Percentiles rank a stretch among this genome's conserved stretches.
These are phyloP conservation scores for Tetrax tetrax DNA, from an alignment of 2,113 vertebrate species.

Conservation along the genomic window DNA sequence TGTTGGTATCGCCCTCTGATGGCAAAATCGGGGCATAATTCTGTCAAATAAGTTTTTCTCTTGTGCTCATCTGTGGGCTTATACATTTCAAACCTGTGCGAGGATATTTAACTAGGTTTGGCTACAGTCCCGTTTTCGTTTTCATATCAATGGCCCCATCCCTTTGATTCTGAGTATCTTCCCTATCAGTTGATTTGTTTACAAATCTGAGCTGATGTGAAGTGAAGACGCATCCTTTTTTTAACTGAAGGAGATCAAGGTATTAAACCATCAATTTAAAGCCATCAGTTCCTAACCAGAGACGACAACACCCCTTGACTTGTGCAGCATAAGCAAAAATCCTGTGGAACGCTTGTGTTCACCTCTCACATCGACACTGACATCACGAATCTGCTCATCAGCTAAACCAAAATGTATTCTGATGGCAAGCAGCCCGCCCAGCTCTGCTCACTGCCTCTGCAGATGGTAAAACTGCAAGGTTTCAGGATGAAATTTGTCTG, in stretches of 20 bases:
- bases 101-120: constrained; percentile 1
- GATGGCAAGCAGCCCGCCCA: constrained; percentile 61
- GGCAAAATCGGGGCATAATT: constrained; percentile 13
- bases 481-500: constrained; percentile 58
- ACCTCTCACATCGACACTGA: constrained; percentile 62
- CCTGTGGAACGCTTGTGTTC: constrained; percentile 46
- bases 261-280: constrained; percentile 66
- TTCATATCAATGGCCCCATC: neutral
- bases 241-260: constrained; percentile 54
- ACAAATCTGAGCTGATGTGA: constrained; percentile 56
- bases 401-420: constrained; percentile 49
- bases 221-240: constrained; percentile 16
- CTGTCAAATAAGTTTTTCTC: neutral
- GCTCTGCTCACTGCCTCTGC: constrained; percentile 55
- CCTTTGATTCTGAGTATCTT: constrained; percentile 40
- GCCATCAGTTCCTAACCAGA: constrained; percentile 47
- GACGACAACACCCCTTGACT: constrained; percentile 53
- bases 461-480: constrained; percentile 68
- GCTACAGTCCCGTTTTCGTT: neutral
- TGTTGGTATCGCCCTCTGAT: constrained; percentile 54
- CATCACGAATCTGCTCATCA: constrained; percentile 61
- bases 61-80: neutral
- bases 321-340: constrained; percentile 53
- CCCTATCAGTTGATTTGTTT: constrained; percentile 54
- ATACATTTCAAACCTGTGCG: neutral